Percentiles rank a stretch among this genome's conserved stretches.
Conservation (phyloP, 2,888 invertebrate species). For the Idaea biselata region DNA sequence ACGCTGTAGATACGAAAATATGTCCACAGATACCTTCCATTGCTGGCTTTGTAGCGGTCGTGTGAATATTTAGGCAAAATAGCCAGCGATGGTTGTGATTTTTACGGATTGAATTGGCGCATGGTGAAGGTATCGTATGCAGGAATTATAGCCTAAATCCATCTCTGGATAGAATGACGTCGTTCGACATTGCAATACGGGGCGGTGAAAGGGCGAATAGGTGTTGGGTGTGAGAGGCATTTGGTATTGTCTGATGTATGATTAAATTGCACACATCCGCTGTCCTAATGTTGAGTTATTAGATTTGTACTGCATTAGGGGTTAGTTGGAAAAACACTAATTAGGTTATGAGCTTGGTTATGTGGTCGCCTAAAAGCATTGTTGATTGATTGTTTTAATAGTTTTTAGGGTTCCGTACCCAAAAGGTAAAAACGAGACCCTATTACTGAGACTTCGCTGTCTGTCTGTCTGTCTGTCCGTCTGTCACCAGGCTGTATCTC, state of each 20-base stretch:
- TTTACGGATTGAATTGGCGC: conserved; percentile 9
- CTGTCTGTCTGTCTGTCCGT: no score
- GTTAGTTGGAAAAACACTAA: conserved; percentile 11
- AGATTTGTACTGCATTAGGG: conserved; percentile 39
- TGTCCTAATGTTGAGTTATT: conserved; percentile 44
- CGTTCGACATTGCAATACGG: conserved; percentile 74
- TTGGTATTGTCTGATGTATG: conserved; percentile 21
- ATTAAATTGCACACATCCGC: conserved; percentile 41
- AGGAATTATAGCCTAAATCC: conserved; percentile 76
- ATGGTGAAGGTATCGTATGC: conserved; percentile 53
- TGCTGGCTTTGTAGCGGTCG: conserved; percentile 24
- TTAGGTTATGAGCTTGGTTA: conserved; percentile 22
- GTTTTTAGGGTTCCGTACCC: no score
- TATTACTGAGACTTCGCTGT: no score
- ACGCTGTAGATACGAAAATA: conserved; percentile 20
- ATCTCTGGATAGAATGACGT: conserved; percentile 75
- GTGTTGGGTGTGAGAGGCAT: conserved; percentile 13
- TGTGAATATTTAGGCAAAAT: background rate
- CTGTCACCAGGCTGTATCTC: no score
- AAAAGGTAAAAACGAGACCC: no score
- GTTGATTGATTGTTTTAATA: background rate
- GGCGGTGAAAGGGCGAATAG: conserved; percentile 64
- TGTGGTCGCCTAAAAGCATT: conserved; percentile 7
- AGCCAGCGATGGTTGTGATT: conserved; percentile 40
- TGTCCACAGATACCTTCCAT: conserved; percentile 30